These are phyloP conservation scores for Myotis yumanensis DNA, from an alignment of 2,113 vertebrate species.

Conservation along the genomic window DNA sequence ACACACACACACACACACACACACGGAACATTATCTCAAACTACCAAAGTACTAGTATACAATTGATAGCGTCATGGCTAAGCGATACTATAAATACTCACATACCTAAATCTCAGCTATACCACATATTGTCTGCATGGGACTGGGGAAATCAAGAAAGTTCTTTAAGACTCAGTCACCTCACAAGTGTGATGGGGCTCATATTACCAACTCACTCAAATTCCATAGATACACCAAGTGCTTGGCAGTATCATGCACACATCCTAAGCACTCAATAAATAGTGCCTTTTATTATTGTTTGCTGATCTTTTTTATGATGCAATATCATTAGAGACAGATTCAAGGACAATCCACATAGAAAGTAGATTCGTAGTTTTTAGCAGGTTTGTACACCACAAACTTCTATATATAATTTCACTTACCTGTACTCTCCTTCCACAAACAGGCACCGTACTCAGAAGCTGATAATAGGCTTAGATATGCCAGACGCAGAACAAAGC, in stretches of 20 bases:
- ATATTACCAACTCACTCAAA: background rate
- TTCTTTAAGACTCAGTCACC: background rate
- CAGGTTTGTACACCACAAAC: background rate
- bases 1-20: background rate
- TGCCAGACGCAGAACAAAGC: background rate
- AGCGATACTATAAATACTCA: background rate
- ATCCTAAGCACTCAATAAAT: background rate
- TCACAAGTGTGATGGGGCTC: background rate
- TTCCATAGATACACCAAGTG: background rate
- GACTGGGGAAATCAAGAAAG: background rate
- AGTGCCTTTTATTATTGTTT: background rate
- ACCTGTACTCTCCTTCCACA: background rate
- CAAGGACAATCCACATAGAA: background rate
- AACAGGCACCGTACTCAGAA: background rate
- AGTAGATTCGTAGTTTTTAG: background rate
- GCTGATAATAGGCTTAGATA: background rate
- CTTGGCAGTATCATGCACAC: background rate
- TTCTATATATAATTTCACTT: background rate
- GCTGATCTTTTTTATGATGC: background rate
- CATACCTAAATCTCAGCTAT: background rate
- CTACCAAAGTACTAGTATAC: background rate
- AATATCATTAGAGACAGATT: background rate
- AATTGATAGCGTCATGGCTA: background rate
- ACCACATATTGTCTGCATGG: background rate
- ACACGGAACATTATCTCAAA: background rate